Evolutionary conservation across 2,888 invertebrate species (phyloP).

Genomic region (Drosophila antonietae): DNA sequence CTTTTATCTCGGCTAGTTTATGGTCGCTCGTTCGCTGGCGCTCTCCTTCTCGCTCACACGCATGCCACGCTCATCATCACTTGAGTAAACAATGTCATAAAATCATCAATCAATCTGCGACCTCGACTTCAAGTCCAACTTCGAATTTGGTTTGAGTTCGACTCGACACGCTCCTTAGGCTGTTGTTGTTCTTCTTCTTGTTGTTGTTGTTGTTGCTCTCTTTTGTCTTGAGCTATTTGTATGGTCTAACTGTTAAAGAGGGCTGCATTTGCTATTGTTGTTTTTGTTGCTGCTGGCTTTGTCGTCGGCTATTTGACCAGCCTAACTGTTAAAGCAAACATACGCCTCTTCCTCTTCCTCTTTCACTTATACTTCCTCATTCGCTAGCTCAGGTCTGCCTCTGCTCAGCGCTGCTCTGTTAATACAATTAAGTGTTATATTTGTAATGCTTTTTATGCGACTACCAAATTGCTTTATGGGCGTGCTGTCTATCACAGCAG

Average conservation of each 20-base stretch:
- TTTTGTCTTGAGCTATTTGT: conserved; percentile 47
- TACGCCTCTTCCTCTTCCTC: conserved; percentile 12
- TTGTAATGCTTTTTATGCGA: conserved; percentile 69
- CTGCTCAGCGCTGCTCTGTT: conserved; percentile 50
- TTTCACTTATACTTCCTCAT: not conserved
- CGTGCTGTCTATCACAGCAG: conserved; percentile 56
- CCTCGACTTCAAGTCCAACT: conserved; percentile 5
- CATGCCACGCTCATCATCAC: conserved; percentile 62
- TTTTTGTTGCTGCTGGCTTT: conserved; percentile 28
- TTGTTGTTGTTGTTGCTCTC: conserved; percentile 5
- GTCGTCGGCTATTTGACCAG: conserved; percentile 40
- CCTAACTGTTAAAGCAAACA: conserved; percentile 55
- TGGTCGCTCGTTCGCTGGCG: conserved; percentile 5
- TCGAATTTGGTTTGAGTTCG: conserved; percentile 6
- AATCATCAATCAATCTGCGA: conserved; percentile 73
- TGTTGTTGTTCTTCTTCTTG: conserved; percentile 1
- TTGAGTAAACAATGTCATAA: conserved; percentile 81
- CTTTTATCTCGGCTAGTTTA: conserved; percentile 35
- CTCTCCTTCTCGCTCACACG: conserved; percentile 12
- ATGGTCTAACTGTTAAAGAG: not conserved
- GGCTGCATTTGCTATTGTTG: conserved; percentile 22
- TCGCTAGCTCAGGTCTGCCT: not conserved
- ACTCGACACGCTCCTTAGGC: conserved; percentile 1
- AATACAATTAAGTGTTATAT: conserved; percentile 78
- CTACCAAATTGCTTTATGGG: conserved; percentile 74